Conservation (phyloP, 1,140 invertebrate species). For the Rhysida immarginata region DNA sequence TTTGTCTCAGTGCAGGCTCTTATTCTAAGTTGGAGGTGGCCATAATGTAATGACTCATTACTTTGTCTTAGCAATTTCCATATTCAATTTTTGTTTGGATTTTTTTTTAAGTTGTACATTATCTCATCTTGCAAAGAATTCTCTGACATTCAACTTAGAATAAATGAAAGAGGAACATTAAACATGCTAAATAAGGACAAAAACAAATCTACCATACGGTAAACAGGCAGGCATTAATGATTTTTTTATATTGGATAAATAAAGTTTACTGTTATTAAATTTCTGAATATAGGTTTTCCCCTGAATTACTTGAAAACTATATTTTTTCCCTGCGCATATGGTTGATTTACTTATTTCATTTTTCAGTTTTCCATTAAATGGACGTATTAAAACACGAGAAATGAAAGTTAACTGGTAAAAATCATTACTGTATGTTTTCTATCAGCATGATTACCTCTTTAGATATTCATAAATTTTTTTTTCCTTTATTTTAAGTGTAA, state of each 20-base stretch:
- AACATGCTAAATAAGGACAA: slow-evolving; percentile 45
- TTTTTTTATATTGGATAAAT: no score
- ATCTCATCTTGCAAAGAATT: slow-evolving; percentile 43
- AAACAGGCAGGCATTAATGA: no score
- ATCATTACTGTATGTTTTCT: not conserved
- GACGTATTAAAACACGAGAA: slow-evolving; percentile 41
- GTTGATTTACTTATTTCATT: no score
- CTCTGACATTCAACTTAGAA: slow-evolving; percentile 40
- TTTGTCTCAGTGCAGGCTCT: no score
- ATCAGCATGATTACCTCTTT: not conserved
- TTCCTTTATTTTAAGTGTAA: slow-evolving; percentile 38
- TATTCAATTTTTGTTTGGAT: no score
- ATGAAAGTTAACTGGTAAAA: slow-evolving; percentile 50
- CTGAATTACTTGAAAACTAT: no score
- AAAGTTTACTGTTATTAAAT: no score
- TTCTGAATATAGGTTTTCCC: no score
- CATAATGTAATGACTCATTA: no score
- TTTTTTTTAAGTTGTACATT: slow-evolving; percentile 14
- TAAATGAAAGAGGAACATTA: slow-evolving; percentile 40
- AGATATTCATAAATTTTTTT: not conserved
- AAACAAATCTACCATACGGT: slow-evolving; percentile 35
- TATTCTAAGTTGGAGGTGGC: no score
- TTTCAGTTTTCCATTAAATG: slow-evolving; percentile 39
- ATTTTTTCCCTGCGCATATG: no score
- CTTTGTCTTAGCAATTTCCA: no score